These are phyloP conservation scores for Egretta garzetta DNA, from an alignment of 2,113 vertebrate species.

Conservation along the genomic window DNA sequence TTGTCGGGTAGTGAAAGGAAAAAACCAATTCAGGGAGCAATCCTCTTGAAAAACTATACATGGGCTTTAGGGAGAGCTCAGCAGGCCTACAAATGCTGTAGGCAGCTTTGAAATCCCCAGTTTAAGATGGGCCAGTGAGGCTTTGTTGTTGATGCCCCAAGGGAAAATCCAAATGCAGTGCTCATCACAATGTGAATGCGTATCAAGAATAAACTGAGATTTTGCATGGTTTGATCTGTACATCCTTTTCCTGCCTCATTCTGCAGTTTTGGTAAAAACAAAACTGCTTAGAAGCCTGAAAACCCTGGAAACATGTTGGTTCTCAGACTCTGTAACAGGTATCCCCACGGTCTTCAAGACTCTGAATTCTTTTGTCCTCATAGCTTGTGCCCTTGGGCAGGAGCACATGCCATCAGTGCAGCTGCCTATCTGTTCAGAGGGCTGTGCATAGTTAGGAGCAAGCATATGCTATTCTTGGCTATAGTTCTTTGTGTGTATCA, in stretches of 20 bases:
- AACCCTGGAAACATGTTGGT: background rate
- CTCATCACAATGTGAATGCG: background rate
- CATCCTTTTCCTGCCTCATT: background rate
- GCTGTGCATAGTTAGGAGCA: background rate
- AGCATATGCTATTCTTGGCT: background rate
- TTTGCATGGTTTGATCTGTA: background rate
- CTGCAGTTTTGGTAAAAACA: background rate
- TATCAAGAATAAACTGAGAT: background rate
- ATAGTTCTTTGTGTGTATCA: background rate
- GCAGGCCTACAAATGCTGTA: background rate
- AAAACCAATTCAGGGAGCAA: background rate
- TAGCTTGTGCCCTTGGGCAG: background rate
- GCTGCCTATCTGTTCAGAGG: background rate
- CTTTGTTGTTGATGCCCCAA: background rate
- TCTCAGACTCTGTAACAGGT: background rate
- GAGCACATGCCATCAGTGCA: background rate
- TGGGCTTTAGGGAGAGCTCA: background rate
- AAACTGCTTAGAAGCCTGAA: background rate
- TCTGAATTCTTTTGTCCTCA: background rate
- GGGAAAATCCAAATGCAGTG: background rate
- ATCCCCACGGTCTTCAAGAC: background rate
- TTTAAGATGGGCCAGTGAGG: background rate
- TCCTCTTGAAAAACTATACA: background rate
- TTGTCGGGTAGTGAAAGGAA: background rate
- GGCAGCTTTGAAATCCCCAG: slow-evolving; percentile 24